phyloP scores from a whole-genome alignment of 2,888 invertebrate species.

The Pseudeuparius sepicola region DNA sequence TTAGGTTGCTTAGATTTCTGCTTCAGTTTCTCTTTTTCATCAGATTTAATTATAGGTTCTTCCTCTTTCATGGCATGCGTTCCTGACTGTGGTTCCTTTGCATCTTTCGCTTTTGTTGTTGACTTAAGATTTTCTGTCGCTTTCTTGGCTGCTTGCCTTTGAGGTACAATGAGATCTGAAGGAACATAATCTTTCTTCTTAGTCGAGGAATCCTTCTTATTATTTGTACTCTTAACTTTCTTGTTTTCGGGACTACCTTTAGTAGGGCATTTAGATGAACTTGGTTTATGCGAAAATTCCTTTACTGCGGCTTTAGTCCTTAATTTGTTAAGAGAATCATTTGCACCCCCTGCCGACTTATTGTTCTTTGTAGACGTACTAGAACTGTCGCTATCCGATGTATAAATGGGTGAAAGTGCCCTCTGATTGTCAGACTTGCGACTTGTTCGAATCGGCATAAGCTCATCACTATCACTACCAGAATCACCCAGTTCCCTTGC shows the following conservation, averaged over 20 bases:
- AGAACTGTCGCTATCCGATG: constrained; percentile 65
- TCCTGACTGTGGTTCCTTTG: constrained; percentile 25
- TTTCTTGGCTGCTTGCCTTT: constrained; percentile 83
- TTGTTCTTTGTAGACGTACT: constrained; percentile 50
- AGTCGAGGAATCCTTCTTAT: constrained; percentile 24
- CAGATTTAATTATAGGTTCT: constrained; percentile 13
- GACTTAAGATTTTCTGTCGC: constrained; percentile 79
- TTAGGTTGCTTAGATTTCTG: constrained; percentile 12
- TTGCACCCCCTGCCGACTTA: constrained; percentile 52
- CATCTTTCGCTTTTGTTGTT: constrained; percentile 43
- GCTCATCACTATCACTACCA: constrained; percentile 70
- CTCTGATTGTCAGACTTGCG: constrained; percentile 36
- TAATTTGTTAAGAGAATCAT: constrained; percentile 57
- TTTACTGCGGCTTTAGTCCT: constrained; percentile 80
- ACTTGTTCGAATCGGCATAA: constrained; percentile 42
- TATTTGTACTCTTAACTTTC: constrained; percentile 24
- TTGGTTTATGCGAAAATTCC: constrained; percentile 54
- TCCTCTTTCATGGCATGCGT: constrained; percentile 7
- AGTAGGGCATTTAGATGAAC: constrained; percentile 30
- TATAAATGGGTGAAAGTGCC: constrained; percentile 65
- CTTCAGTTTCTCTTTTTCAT: constrained; percentile 19
- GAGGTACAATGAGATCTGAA: constrained; percentile 81
- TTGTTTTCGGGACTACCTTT: constrained; percentile 27
- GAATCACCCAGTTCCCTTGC: constrained; percentile 63
- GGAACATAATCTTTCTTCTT: constrained; percentile 48